A percentile compares a stretch with the other conserved stretches of the same genome.
phyloP scores from a whole-genome alignment of 2,113 vertebrate species.

The Drymodes brunneopygia region DNA sequence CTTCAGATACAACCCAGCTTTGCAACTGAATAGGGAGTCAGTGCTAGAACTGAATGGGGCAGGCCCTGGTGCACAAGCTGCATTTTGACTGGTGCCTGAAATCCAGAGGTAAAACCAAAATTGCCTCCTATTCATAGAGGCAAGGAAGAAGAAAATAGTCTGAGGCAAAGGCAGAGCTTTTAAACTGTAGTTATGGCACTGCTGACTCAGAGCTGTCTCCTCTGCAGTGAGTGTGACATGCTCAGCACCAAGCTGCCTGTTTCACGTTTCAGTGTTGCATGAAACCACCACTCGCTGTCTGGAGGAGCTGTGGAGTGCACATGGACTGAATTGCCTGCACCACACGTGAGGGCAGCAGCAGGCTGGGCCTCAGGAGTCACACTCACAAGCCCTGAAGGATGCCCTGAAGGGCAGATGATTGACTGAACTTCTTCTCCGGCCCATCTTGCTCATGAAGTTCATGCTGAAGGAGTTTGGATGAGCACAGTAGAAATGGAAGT shows the following conservation, averaged over 20 bases:
- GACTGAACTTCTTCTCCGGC: not conserved
- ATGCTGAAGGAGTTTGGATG: not conserved
- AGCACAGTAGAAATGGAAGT: not conserved
- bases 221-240: not conserved
- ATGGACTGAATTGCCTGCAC: not conserved
- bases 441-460: not conserved
- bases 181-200: not conserved
- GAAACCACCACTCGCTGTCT: rapidly evolving
- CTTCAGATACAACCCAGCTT: not conserved
- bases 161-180: not conserved
- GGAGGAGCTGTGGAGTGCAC: not conserved
- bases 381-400: not conserved
- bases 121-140: rapidly evolving
- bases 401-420: not conserved
- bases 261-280: rapidly evolving
- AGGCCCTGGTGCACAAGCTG: not conserved
- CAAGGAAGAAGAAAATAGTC: not conserved
- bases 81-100: not conserved
- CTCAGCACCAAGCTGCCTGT: rapidly evolving
- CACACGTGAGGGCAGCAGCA: rapidly evolving
- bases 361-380: not conserved
- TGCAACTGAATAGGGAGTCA: not conserved
- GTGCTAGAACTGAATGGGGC: not conserved
- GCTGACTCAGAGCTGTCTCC: not conserved
- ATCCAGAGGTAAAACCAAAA: not conserved